Evolutionary conservation across 2,888 invertebrate species (phyloP).

Genomic region (Xestia rhomboidea): DNA sequence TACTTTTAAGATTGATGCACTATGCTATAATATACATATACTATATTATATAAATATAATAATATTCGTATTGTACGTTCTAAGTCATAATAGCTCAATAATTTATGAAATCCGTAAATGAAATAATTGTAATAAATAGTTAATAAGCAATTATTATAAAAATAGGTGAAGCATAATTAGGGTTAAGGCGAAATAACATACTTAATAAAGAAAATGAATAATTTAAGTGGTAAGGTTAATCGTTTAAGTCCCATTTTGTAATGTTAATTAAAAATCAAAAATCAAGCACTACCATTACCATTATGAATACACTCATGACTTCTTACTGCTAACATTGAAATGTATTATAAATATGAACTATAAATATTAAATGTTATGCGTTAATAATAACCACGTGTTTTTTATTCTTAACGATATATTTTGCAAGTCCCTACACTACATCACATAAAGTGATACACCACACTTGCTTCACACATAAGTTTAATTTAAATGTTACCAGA

Average conservation of each 20-base stretch:
- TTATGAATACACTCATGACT: conserved; percentile 90
- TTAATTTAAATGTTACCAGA: not conserved
- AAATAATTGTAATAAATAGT: conserved; percentile 82
- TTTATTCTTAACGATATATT: conserved; percentile 73
- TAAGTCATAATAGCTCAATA: conserved; percentile 88
- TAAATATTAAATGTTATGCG: conserved; percentile 93
- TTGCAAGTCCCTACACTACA: not conserved
- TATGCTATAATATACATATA: conserved; percentile 78
- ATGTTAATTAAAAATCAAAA: conserved; percentile 87
- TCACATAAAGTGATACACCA: not conserved
- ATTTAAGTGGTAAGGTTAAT: conserved; percentile 76
- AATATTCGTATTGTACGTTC: conserved; percentile 68
- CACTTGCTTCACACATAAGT: not conserved
- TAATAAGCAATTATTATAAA: conserved; percentile 79
- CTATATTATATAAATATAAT: conserved; percentile 69
- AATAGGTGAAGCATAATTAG: conserved; percentile 70
- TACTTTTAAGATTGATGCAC: conserved; percentile 82
- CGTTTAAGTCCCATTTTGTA: conserved; percentile 89
- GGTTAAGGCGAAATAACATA: conserved; percentile 79
- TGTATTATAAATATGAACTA: conserved; percentile 91
- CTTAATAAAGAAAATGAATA: conserved; percentile 78
- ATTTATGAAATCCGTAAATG: conserved; percentile 80
- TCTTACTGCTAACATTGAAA: conserved; percentile 90
- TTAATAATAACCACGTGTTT: conserved; percentile 90
- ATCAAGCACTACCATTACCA: conserved; percentile 90